Percentiles rank a stretch among this genome's conserved stretches.
These are phyloP conservation scores for Cerceris rybyensis DNA, from an alignment of 2,888 invertebrate species.

Conservation along the genomic window DNA sequence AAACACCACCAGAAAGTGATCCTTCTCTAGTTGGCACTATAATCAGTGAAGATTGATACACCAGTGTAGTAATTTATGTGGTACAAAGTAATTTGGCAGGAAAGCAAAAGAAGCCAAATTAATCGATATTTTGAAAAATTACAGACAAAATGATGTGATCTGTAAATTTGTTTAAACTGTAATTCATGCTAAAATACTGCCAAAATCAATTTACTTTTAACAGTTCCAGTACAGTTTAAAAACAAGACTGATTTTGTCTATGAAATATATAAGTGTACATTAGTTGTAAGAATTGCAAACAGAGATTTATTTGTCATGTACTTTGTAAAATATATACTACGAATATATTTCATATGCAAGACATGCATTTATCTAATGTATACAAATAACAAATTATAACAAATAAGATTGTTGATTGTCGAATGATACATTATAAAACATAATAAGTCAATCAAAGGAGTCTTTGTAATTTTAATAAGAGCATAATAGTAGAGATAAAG, in stretches of 20 bases:
- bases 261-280: too few relatives aligned
- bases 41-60: neutral
- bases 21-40: slow-evolving; percentile 45
- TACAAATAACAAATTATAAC: neutral
- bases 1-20: slow-evolving; percentile 62
- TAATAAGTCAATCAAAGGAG: too few relatives aligned
- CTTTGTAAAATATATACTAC: too few relatives aligned
- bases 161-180: neutral
- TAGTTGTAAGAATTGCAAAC: too few relatives aligned
- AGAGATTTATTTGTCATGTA: too few relatives aligned
- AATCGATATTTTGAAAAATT: too few relatives aligned
- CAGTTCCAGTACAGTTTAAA: neutral
- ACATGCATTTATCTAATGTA: neutral
- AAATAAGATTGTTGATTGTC: too few relatives aligned
- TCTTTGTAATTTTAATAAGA: too few relatives aligned
- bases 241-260: neutral
- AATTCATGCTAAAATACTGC: neutral
- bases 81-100: neutral
- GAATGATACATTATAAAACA: too few relatives aligned
- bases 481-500: too few relatives aligned
- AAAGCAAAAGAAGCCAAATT: neutral
- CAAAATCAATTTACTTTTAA: neutral
- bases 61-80: neutral
- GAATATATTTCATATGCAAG: neutral
- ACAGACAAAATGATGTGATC: too few relatives aligned